Evolutionary conservation across 2,797 vertebrate genomes (phyloP), one percentile per base, ranked within the genome.

Genomic region (Borostomias antarcticus): DNA sequence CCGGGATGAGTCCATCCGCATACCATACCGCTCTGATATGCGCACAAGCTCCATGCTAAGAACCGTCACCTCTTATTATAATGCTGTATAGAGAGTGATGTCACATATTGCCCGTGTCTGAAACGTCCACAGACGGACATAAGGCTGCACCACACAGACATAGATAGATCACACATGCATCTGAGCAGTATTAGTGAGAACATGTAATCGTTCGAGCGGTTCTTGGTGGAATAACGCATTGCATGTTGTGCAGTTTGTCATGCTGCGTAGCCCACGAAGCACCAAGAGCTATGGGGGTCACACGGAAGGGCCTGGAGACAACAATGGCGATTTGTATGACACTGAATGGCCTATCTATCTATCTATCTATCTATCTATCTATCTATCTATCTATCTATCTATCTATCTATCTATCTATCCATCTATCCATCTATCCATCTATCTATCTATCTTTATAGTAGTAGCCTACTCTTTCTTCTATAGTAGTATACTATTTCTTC

Each of bases 161-260:
- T 45, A n/a, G n/a, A n/a, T n/a, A n/a, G n/a, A n/a, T n/a, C n/a
- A n/a, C n/a, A n/a, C n/a, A n/a, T n/a, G n/a, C n/a, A n/a, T n/a
- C n/a, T n/a, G n/a, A n/a, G n/a, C n/a, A n/a, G n/a, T n/a, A n/a
- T n/a, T n/a, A n/a, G n/a, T n/a, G n/a, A n/a, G n/a, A n/a, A n/a
- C n/a, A n/a, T n/a, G n/a, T n/a, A n/a, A n/a, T n/a, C n/a, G n/a
- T n/a, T n/a, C n/a, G n/a, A n/a, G n/a, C n/a, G n/a, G n/a, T n/a
- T n/a, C n/a, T n/a, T n/a, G n/a, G n/a, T n/a, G n/a, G 79, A 85
- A 85, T 87, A 85, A 81, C 86, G 84, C 86, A 79, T 87, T 82
- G 77, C 86, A 88, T 80, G 81, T 86, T 88, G 82, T 84, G 86
- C 84, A 75, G 79, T 79, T 82, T 72, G n/a, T n/a, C 8, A 70